Evolutionary conservation across 2,888 invertebrate genomes (phyloP), one percentile per base, ranked within the genome.

Genomic region (Dendrolimus pini): DNA sequence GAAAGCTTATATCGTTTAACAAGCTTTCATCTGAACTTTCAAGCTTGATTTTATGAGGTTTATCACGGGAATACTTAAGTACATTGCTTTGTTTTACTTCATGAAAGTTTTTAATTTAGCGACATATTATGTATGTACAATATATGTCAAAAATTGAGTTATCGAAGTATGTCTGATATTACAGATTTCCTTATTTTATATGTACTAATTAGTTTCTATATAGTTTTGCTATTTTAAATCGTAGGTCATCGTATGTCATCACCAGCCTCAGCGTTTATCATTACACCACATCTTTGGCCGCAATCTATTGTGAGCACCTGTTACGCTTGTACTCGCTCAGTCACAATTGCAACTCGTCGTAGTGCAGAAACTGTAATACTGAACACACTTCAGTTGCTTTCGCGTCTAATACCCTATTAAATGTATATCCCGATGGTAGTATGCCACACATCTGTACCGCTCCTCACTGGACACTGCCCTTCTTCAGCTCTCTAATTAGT

Each of bases 321-420:
- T 71, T 74, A 73, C 74, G 71, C 63, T 60, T 61, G 47, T 12
- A 9, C 47, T 47, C 47, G 68, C 71, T 69, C 70, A 70, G 65
- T 70, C 70, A 74, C 75, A 74, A 71, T 62, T 58, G 63, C 62
- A 62, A 61, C 59, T 59, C 67, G 66, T 64, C 67, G 62, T 66
- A 68, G 67, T 78, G 77, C 75, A 71, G 78, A 76, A 78, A 79
- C 74, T 60, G 58, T 58, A 52, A 68, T 74, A 77, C 75, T 71
- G 70, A 78, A 74, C 78, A 76, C 82, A 82, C 79, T 77, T 65
- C 69, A 69, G 68, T 69, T 72, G 68, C 75, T 80, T 78, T 83
- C 77, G 72, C 74, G 72, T 74, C 70, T 67, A 67, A 72, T 66
- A 68, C 67, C 61, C 67, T 69, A 71, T 69, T 62, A 65, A 30